Evolutionary conservation across 2,113 vertebrate species (phyloP), one percentile per base, ranked within the genome.

Genomic region (Chascanopsetta lugubris): DNA sequence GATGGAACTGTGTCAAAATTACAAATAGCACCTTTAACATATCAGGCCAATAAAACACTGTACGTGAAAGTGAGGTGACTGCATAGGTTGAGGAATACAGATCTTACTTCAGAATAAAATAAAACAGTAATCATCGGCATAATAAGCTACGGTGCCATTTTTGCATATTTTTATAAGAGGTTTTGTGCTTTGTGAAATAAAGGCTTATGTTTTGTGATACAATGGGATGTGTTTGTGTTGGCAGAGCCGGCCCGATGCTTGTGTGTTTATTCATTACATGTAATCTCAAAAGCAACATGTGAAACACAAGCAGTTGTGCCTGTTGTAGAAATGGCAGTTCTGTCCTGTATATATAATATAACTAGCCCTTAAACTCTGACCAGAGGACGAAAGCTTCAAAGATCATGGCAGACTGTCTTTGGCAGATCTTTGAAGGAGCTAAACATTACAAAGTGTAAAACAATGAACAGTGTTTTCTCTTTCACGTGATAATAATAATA

Each of bases 331-430:
- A 30, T 15, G 26, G 8, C 30, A 25, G 27, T 40, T 18, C 5
- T 22, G 32, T 42, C 8, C 17, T 18, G 13, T 42, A 50, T 25
- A 15, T 18, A 8, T 36, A 38, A 55, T 47, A 38, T n/a, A 82
- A 62, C 17, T 51, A 69, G 45, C 60, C 65, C 47, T 79, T 66
- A 13, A 62, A 58, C 29, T 58, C 38, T 55, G 29, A 67, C 20
- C 54, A 34, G 59, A 49, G 56, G 61, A 73, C 36, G 48, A 69
- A 43, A 77, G 61, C 13, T 49, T 59, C 50, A 58, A 72, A 72
- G 21, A 71, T 62, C n/a, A 30, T 34, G 46, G 65, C 61, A 56
- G 69, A 84, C 60, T 8, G 21, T 89, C 89, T 92, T 91, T 90
- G 88, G 89, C 80, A 79, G 70, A 69, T 66, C 22, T 75, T 18